Conservation (phyloP, 2,797 vertebrate species). For the Oryzias sinensis region DNA sequence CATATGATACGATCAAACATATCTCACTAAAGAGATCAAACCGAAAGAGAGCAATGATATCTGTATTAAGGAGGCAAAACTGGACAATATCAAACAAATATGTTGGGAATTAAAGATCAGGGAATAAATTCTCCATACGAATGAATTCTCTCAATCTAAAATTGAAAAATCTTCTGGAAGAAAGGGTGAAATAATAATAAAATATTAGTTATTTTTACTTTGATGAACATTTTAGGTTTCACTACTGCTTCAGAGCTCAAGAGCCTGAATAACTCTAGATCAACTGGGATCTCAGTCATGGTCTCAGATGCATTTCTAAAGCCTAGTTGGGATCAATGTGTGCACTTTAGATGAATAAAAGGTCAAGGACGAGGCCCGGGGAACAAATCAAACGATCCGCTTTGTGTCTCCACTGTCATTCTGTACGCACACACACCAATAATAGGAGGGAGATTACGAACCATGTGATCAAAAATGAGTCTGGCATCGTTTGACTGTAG, state of each 20-base stretch:
- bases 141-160: too few relatives aligned
- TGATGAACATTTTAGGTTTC: too few relatives aligned
- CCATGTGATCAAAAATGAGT: constrained; percentile 52
- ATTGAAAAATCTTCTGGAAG: too few relatives aligned
- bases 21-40: constrained; percentile 39
- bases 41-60: constrained; percentile 8
- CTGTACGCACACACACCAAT: constrained; percentile 36
- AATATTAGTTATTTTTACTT: too few relatives aligned
- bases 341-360: constrained; percentile 19
- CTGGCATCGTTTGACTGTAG: constrained; percentile 22
- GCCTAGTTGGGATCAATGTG: constrained; percentile 23
- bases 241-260: too few relatives aligned
- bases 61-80: constrained; percentile 11
- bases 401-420: constrained; percentile 17
- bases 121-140: too few relatives aligned
- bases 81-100: too few relatives aligned
- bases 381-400: constrained; percentile 30
- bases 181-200: too few relatives aligned
- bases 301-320: background rate
- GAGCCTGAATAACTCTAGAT: too few relatives aligned
- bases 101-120: too few relatives aligned
- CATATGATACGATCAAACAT: constrained; percentile 64
- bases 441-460: constrained; percentile 47
- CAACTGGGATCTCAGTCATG: too few relatives aligned
- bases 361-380: constrained; percentile 9